Evolutionary conservation across 1,140 invertebrate species (phyloP), one percentile per base, ranked within the genome.

Genomic region (Eueides isabella): DNA sequence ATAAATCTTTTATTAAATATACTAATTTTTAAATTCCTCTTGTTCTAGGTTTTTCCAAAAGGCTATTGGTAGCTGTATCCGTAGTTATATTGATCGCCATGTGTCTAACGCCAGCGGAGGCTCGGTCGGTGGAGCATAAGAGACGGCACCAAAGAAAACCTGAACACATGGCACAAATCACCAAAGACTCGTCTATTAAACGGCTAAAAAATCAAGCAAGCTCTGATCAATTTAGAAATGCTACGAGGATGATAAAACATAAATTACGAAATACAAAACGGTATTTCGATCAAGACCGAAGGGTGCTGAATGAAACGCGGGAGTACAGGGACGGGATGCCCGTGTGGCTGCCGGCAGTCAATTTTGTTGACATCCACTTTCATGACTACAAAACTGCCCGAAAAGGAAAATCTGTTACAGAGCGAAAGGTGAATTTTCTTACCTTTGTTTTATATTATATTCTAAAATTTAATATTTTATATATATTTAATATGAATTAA

Each of bases 31-130:
- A 4, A 26, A 26, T 55, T 26, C 19, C 80, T 61, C 26, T 88
- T 92, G 88, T 91, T 91, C 4, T 88, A 93, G 91, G 87, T 92
- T 89, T 90, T 89, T 83, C 87, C 79, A 91, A 91, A 89, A 93
- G 87, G 90, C 89, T 92, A 78, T 86, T 92, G 83, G 85, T 91
- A 88, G 90, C 87, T 91, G 82, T 85, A 84, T 84, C 86, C 64
- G 71, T 93, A 82, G 74, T 90, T 74, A 79, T 89, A 75, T 83
- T 92, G 67, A 81, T 92, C 78, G 78, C 85, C 66, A 92, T 92
- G 90, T 90, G 85, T 75, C 77, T 91, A 28, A 86, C 80, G 63
- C 82, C 87, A 44, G 77, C 76, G 31, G 89, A 92, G 66, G 83
- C 86, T 23, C 83, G 84, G 61, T 76, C 88, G 38, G 48, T 85